Evolutionary conservation across 2,888 invertebrate species (phyloP), one percentile per base, ranked within the genome.

Genomic region (Callyntrura guangdongensis): DNA sequence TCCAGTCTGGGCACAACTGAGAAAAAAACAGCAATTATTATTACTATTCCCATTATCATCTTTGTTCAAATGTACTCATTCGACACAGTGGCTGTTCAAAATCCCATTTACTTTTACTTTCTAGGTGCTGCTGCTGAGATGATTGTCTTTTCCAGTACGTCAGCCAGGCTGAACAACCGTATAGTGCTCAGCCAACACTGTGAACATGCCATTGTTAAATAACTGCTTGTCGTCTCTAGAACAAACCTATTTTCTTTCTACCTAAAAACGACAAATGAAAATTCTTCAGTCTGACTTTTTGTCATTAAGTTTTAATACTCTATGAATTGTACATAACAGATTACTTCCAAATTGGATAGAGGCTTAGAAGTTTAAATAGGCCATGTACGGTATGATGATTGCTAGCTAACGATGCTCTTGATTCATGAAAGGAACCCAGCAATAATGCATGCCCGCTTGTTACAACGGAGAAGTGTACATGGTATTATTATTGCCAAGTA

Each of bases 231-330:
- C 53, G 2, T n/a, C n/a, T 53, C 53, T 53, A 9, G 11, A 17
- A n/a, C 3, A 36, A 36, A 36, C 36, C 36, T 36, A 2, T 6
- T 64, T 22, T 64, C 64, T 25, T 11, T 22, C 14, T 9, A 59
- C 17, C 14, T 72, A 8, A 72, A 72, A 45, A 72, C 27, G 67
- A n/a, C 5, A 61, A 59, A 59, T 64, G 67, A 72, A 72, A 72
- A 47, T 72, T 72, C 45, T 17, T 47, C 47, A 72, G 45, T 45
- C 36, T 72, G 17, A 20, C 45, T 45, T 72, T 72, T 53, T 17
- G 72, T 72, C 72, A 11, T 72, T 72, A 72, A n/a, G 72, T 14
- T 72, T 72, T 45, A 72, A 72, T 72, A 8, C n/a, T 64, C 47
- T 72, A n/a, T 72, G 27, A 69, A 72, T 72, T 45, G 67, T 67